A percentile compares a stretch with the other conserved stretches of the same genome.
Conservation (phyloP, 2,797 vertebrate genomes). For the Melanotaenia nigrans region DNA sequence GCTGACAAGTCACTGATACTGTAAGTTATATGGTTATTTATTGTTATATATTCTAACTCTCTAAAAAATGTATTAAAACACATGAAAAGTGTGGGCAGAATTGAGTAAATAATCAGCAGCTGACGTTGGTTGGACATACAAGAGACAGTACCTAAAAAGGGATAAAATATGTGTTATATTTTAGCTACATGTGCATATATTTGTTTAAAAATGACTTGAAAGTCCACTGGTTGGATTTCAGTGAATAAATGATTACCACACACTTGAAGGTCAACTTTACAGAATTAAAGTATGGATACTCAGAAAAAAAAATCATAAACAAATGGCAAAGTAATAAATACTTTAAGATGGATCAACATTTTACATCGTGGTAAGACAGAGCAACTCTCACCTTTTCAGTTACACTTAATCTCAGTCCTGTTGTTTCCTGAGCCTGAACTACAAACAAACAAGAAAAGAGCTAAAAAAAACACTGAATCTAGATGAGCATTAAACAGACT, state of each 20-base stretch:
- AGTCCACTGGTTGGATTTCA: slow-evolving; percentile 3
- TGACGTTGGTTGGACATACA: not conserved
- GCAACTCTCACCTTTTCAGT: slow-evolving; percentile 21
- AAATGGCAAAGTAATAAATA: not conserved
- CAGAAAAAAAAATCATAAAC: slow-evolving; percentile 4
- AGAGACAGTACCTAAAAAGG: not conserved
- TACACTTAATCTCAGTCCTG: not conserved
- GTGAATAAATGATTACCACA: slow-evolving; percentile 22
- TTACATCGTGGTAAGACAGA: not conserved
- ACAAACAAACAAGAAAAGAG: not conserved
- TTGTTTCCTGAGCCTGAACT: not conserved
- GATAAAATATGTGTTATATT: not conserved
- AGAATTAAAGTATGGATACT: not conserved
- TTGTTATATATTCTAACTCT: not conserved
- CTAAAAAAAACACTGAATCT: not conserved
- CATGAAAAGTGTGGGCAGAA: not conserved
- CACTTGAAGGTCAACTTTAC: not conserved
- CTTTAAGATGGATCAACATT: not conserved
- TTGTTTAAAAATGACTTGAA: not conserved
- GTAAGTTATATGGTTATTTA: not conserved
- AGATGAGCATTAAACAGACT: not conserved
- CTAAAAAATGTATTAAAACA: not conserved
- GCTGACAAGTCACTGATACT: not conserved
- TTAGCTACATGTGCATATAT: not conserved
- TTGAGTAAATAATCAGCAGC: not conserved